A percentile compares a stretch with the other conserved stretches of the same genome.
These are phyloP conservation scores for Pogonomyrmex barbatus DNA, from an alignment of 1,140 invertebrate species.

Conservation along the genomic window DNA sequence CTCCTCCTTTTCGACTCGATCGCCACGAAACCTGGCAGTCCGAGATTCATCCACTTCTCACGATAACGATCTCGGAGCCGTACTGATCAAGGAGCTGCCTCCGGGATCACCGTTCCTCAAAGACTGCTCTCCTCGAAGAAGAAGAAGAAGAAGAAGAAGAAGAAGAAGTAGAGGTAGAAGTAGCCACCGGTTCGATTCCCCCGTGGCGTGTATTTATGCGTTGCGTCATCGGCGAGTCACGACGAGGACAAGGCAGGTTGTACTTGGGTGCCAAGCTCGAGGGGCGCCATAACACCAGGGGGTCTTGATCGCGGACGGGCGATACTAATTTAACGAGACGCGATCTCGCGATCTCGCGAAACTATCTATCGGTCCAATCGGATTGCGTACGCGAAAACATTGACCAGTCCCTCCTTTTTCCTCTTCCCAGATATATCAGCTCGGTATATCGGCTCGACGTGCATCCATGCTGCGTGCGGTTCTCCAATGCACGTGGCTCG, in stretches of 20 bases:
- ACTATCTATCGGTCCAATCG: not conserved
- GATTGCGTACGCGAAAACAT: not conserved
- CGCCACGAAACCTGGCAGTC: conserved; percentile 45
- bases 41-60: conserved; percentile 54
- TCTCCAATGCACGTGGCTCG: conserved; percentile 23
- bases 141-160: conserved; percentile 45
- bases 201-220: conserved; percentile 53
- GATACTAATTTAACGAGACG: conserved; percentile 38
- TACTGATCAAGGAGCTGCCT: conserved; percentile 45
- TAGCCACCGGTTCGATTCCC: conserved; percentile 41
- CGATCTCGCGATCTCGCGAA: not conserved
- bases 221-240: conserved; percentile 64
- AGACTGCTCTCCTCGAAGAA: conserved; percentile 20
- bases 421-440: not conserved
- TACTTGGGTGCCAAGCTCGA: conserved; percentile 20
- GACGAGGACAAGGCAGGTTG: conserved; percentile 61
- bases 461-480: not conserved
- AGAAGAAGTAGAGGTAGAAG: conserved; percentile 29
- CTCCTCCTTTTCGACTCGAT: conserved; percentile 31
- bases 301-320: conserved; percentile 21
- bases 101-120: conserved; percentile 32
- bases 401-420: not conserved
- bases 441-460: not conserved
- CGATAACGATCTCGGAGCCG: conserved; percentile 54
- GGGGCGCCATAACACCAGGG: conserved; percentile 19